phyloP scores from a whole-genome alignment of 2,888 invertebrate species.

The Drosophila robusta region DNA sequence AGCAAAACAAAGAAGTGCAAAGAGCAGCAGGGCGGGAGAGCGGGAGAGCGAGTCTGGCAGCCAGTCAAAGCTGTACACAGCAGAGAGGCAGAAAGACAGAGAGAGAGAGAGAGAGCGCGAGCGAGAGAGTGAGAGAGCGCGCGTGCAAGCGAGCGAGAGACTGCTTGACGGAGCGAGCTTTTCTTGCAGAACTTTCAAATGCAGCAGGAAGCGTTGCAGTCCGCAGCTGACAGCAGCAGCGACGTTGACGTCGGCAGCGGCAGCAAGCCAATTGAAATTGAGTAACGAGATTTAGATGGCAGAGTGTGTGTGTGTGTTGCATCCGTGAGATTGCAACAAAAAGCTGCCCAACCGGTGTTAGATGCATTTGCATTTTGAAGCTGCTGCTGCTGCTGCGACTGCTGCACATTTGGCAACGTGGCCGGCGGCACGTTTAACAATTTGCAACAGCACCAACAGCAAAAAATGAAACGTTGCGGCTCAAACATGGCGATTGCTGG shows the following conservation, averaged over 20 bases:
- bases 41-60: constrained; percentile 5
- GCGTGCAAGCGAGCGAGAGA: constrained; percentile 17
- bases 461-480: constrained; percentile 42
- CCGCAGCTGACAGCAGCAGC: constrained; percentile 21
- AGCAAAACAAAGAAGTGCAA: constrained; percentile 79
- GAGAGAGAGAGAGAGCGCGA: too few relatives aligned
- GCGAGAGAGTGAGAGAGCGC: constrained; percentile 14
- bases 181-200: constrained; percentile 66
- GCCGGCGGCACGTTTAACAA: constrained; percentile 69
- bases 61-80: constrained; percentile 23
- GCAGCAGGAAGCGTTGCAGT: constrained; percentile 63
- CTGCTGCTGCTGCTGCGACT: constrained; percentile 37
- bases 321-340: constrained; percentile 64
- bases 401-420: constrained; percentile 64
- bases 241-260: constrained; percentile 13
- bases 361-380: constrained; percentile 78
- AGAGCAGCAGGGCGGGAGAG: constrained; percentile 51
- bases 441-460: constrained; percentile 58
- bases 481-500: constrained; percentile 67
- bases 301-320: constrained; percentile 43
- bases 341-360: constrained; percentile 80
- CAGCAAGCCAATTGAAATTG: constrained; percentile 78
- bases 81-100: constrained; percentile 12
- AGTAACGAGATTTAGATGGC: constrained; percentile 72
- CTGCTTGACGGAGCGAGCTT: constrained; percentile 57